phyloP scores from a whole-genome alignment of 2,113 vertebrate species.

The Carassius gibelio region DNA sequence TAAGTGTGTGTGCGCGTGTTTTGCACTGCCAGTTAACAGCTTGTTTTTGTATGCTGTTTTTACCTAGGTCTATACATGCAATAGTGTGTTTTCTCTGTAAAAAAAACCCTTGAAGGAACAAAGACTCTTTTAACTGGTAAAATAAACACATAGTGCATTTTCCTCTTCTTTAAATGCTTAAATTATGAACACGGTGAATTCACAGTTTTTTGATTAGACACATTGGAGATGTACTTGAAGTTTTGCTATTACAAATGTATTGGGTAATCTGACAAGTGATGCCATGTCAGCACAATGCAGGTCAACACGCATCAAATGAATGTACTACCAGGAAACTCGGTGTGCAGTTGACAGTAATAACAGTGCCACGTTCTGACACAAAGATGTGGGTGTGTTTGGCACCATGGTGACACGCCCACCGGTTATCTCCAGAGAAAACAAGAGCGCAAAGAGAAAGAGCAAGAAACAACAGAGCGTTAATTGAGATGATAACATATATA shows the following conservation, averaged over 20 bases:
- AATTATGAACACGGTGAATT: no score
- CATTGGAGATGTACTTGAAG: background rate
- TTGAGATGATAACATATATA: no score
- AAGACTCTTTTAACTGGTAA: background rate
- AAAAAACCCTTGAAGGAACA: background rate
- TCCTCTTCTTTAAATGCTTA: background rate
- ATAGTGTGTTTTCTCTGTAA: constrained; percentile 10
- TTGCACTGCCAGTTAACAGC: background rate
- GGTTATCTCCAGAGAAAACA: background rate
- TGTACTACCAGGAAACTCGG: background rate
- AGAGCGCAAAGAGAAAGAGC: background rate
- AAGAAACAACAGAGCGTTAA: no score
- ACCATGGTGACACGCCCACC: background rate
- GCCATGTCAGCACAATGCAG: background rate
- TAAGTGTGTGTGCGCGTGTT: background rate
- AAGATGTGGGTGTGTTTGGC: background rate
- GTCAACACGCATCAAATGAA: background rate
- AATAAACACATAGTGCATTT: constrained; percentile 11
- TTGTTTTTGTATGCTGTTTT: background rate
- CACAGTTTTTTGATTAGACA: background rate
- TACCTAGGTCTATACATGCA: background rate
- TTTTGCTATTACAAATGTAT: background rate
- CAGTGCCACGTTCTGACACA: background rate
- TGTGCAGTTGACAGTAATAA: constrained; percentile 13
- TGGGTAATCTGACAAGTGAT: background rate